Base-by-base conservation (phyloP, 1,140 invertebrate genomes). In the Heterodera schachtii region DNA sequence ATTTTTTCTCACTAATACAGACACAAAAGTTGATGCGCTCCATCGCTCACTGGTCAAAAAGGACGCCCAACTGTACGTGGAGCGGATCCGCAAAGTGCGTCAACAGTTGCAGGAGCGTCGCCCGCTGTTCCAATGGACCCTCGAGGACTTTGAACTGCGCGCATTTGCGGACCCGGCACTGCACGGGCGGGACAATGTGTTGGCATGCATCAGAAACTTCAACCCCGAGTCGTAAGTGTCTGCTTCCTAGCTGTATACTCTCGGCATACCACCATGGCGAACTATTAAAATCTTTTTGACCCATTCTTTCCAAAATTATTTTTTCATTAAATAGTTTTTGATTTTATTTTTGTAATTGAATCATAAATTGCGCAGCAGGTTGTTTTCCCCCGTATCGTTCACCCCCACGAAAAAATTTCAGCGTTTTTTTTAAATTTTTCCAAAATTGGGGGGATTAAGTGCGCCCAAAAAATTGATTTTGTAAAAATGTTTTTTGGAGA, bases 41-140 rank as follows among this genome's bases (percentile, higher is more conserved):
- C 95, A 96, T 89, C 92, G 93, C 0, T 94, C 93, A 86, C 91
- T 97, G 79, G 93, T 93, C 19, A 94, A 94, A 82, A 95, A 95
- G 88, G 97, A 96, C 90, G 94, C 95, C 2, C 94, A 97, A 87
- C 97, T 98, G 84, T 99, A 98, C 90, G 94, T 98, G 60, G 94
- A 97, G 89, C 92, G 96, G 66, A 96, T 94, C 67, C 93, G 87
- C 78, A 93, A 95, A 87, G 93, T 85, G 11, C 86, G 86, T 70
- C 79, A 86, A 60, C 85, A 87, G 94, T 80, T 92, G 93, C 9
- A 92, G 93, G 77, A 78, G 13, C 60, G 77, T 13, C 82, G 91
- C 95, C 92, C 94, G 64, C 90, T 96, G 1, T 94, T 96, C 83
- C 93, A 94, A 0, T 95, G 94, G 94, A 93, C 92, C 6, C 93